A percentile compares a stretch with the other conserved stretches of the same genome.
phyloP scores from a whole-genome alignment of 2,113 vertebrate species.

The Psittacula cyanocephala region DNA sequence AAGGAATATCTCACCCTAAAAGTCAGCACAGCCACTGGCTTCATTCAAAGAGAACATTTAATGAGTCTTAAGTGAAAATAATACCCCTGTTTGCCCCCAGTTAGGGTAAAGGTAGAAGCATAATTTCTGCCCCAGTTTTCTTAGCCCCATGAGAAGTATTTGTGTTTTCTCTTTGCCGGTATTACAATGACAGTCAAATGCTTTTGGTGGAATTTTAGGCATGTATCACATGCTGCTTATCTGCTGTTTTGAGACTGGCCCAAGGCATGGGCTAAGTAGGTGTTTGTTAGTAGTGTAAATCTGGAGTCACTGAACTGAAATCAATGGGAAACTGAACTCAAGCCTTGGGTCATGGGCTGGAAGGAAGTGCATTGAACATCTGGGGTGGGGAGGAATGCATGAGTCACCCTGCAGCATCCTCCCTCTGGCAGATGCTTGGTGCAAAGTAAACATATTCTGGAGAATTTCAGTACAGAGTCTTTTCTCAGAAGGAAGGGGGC shows the following conservation, averaged over 20 bases:
- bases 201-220: slow-evolving; percentile 26
- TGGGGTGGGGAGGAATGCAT: slow-evolving; percentile 19
- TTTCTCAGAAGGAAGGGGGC: slow-evolving; percentile 13
- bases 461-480: neutral
- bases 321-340: slow-evolving; percentile 41
- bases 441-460: slow-evolving; percentile 45
- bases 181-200: neutral
- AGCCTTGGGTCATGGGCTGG: slow-evolving; percentile 36
- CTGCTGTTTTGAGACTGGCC: neutral
- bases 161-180: neutral
- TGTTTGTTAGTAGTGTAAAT: slow-evolving; percentile 29
- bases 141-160: neutral
- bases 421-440: slow-evolving; percentile 44
- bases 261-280: slow-evolving; percentile 5
- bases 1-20: neutral
- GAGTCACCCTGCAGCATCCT: slow-evolving; percentile 58
- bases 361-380: slow-evolving; percentile 56
- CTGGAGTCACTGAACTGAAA: slow-evolving; percentile 10
- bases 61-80: neutral
- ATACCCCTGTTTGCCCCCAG: neutral
- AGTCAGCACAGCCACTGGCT: neutral
- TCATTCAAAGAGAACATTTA: neutral
- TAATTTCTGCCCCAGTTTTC: neutral
- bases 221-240: slow-evolving; percentile 14
- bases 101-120: neutral